These are phyloP conservation scores for Tribolium castaneum DNA, from an alignment of 1,140 invertebrate species.

Conservation along the genomic window DNA sequence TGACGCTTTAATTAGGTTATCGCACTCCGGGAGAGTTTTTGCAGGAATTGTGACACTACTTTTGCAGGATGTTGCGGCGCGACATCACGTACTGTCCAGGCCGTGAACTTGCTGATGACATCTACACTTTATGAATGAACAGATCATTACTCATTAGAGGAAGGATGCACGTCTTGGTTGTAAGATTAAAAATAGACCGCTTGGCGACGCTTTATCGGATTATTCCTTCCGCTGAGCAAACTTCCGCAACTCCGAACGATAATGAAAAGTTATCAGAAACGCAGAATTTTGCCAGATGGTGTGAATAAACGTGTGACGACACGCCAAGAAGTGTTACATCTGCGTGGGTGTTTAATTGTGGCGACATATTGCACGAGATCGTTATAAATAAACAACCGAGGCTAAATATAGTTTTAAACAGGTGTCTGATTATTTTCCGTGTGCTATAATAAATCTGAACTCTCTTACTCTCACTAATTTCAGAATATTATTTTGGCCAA, in stretches of 20 bases:
- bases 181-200: neutral
- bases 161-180: neutral
- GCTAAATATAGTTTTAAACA: slow-evolving; percentile 1
- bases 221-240: neutral
- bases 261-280: neutral
- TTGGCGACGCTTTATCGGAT: neutral
- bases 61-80: slow-evolving; percentile 9
- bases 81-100: slow-evolving; percentile 14
- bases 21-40: neutral
- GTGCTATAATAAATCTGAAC: slow-evolving; percentile 3
- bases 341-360: neutral
- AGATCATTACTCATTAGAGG: slow-evolving; percentile 1
- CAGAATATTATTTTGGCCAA: slow-evolving; percentile 3
- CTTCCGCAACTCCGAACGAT: neutral
- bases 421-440: neutral
- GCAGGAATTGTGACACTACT: neutral
- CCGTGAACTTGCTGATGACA: slow-evolving; percentile 18
- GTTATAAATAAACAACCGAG: neutral
- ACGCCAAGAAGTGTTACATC: neutral
- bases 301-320: neutral
- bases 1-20: slow-evolving; percentile 14
- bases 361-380: neutral
- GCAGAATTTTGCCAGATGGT: neutral
- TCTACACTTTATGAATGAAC: neutral
- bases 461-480: slow-evolving; percentile 26